These are phyloP conservation scores for Penelope pileata DNA, from an alignment of 2,113 vertebrate genomes.

Conservation along the genomic window DNA sequence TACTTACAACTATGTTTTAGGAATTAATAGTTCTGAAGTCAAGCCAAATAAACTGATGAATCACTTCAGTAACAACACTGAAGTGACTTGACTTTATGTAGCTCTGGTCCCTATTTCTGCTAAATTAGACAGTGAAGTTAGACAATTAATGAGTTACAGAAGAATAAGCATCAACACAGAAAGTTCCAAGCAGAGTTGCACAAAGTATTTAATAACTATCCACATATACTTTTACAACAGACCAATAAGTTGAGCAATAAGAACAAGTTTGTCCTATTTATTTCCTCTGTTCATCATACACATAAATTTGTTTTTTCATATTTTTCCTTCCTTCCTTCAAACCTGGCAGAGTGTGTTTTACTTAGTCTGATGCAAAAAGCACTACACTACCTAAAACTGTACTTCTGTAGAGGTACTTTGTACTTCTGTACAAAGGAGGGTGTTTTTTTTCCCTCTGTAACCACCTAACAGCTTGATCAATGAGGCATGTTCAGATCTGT, in stretches of 20 bases:
- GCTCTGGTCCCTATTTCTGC: background rate
- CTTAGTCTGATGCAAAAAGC: background rate
- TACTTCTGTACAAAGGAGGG: background rate
- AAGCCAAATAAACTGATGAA: background rate
- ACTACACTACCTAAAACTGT: background rate
- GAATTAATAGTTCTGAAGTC: background rate
- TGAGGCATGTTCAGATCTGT: background rate
- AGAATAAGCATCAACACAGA: background rate
- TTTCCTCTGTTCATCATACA: background rate
- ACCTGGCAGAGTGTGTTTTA: background rate
- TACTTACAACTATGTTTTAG: background rate
- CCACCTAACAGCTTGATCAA: background rate
- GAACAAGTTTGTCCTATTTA: background rate
- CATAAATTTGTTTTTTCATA: background rate
- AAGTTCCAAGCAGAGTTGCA: background rate
- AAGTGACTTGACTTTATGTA: background rate
- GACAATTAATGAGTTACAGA: background rate
- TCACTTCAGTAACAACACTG: background rate
- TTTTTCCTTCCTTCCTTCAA: background rate
- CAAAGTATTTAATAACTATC: background rate
- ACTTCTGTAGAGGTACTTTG: too few relatives aligned
- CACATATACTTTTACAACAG: background rate
- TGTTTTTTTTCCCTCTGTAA: background rate
- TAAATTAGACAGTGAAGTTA: background rate
- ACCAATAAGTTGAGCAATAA: background rate